Evolutionary conservation across 1,140 invertebrate species (phyloP).

Genomic region (Chlorops oryzae): DNA sequence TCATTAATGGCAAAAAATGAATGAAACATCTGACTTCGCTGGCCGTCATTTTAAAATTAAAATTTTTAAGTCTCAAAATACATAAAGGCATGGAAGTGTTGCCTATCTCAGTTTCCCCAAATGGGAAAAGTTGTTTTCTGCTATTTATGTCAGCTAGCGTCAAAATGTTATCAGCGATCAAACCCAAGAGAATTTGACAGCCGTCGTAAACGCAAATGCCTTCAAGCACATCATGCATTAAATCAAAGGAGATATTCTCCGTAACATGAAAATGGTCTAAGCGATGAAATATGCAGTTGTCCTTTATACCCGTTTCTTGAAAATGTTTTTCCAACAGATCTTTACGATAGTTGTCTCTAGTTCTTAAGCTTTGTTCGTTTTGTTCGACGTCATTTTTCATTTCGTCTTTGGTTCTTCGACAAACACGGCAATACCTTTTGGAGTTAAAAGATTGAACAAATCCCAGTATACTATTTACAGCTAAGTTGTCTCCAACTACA

Average conservation of each 20-base stretch:
- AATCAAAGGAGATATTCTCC: constrained; percentile 37
- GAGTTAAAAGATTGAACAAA: constrained; percentile 27
- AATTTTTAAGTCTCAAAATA: constrained; percentile 19
- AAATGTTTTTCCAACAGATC: constrained; percentile 7
- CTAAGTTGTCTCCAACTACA: constrained; percentile 33
- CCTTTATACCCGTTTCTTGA: constrained; percentile 29
- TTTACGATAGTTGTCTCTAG: background rate
- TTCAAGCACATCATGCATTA: constrained; percentile 47
- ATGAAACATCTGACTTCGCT: constrained; percentile 34
- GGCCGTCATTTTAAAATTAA: constrained; percentile 26
- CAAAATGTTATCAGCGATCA: constrained; percentile 18
- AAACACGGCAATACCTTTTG: constrained; percentile 29
- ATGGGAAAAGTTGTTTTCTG: constrained; percentile 28
- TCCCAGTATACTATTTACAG: constrained; percentile 25
- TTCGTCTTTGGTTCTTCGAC: constrained; percentile 16
- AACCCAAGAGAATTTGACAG: constrained; percentile 27
- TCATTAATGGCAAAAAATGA: constrained; percentile 27
- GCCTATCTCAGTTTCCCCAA: constrained; percentile 14
- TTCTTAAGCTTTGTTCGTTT: constrained; percentile 3
- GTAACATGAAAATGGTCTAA: constrained; percentile 37
- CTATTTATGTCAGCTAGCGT: constrained; percentile 8
- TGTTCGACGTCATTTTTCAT: constrained; percentile 11
- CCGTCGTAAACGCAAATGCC: constrained; percentile 40
- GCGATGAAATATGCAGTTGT: constrained; percentile 33
- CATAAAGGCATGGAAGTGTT: constrained; percentile 1